Evolutionary conservation across 2,888 invertebrate species (phyloP).

Genomic region (Cordylochernes scorpioides): DNA sequence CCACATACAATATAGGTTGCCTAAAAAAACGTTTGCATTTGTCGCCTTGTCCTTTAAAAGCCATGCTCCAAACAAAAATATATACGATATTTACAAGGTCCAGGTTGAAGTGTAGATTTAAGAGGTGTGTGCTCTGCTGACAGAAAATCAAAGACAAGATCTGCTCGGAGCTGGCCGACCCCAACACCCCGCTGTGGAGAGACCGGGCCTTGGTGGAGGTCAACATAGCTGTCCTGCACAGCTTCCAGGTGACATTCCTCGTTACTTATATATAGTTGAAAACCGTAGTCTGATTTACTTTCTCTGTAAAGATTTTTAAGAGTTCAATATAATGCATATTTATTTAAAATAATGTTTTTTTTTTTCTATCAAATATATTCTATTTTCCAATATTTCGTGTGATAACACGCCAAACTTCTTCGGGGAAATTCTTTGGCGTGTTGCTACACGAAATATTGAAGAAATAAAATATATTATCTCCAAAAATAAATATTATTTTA

Average conservation of each 20-base stretch:
- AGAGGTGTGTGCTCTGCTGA: not conserved
- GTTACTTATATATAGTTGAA: too few species aligned
- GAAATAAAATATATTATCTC: too few species aligned
- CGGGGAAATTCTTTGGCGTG: too few species aligned
- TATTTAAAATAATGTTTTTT: not conserved
- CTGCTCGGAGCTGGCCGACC: constrained; percentile 20
- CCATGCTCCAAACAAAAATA: too few species aligned
- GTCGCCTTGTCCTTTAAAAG: too few species aligned
- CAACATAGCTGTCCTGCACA: constrained; percentile 22
- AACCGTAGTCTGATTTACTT: too few species aligned
- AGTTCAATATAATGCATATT: not conserved
- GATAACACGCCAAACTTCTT: too few species aligned
- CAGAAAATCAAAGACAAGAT: constrained; percentile 18
- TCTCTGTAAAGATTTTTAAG: too few species aligned
- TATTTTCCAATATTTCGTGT: not conserved
- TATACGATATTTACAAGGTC: not conserved
- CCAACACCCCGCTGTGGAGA: constrained; percentile 21
- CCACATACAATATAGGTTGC: too few species aligned
- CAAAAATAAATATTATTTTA: too few species aligned
- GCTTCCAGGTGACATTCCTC: constrained; percentile 20
- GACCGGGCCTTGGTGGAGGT: constrained; percentile 22
- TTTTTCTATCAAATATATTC: not conserved
- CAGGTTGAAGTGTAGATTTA: not conserved
- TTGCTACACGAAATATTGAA: too few species aligned
- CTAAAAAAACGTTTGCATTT: too few species aligned